Base-by-base conservation (phyloP, 2,888 invertebrate genomes). In the Caenorhabditis becei region DNA sequence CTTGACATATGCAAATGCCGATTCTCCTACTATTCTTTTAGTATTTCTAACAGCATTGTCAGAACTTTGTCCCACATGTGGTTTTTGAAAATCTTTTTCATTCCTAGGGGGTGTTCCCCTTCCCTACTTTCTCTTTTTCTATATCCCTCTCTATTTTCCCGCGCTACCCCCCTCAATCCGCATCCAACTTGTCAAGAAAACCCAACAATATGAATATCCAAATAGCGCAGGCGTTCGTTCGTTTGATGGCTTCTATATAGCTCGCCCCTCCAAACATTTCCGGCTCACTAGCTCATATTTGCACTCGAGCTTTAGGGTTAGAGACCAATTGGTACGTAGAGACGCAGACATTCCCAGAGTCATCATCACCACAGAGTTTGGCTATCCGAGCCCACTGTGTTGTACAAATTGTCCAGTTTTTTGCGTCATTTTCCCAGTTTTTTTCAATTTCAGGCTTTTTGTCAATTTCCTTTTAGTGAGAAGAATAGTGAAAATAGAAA, bases 1-100 rank as follows among this genome's bases (percentile, higher is more conserved):
- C 53, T 63, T 41, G 62, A 71, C 62, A 72, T 72, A 72, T 72
- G 72, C 63, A 72, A 72, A 72, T 72, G 63, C 54, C 35, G 0
- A 41, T 56, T 44, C 14, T n/a, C 18, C 44, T 41, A 2, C 14
- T 2, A 11, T 41, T 10, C 28, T 37, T 54, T 18, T 32, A 35
- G 23, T 61, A 26, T 28, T 26, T 53, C 8, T 23, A 53, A n/a
- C n/a, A n/a, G n/a, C n/a, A n/a, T n/a, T n/a, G n/a, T n/a, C n/a
- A n/a, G n/a, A n/a, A n/a, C n/a, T n/a, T n/a, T n/a, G n/a, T n/a
- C n/a, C n/a, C n/a, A n/a, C n/a, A n/a, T n/a, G n/a, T n/a, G n/a
- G n/a, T n/a, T n/a, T n/a, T n/a, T n/a, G n/a, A n/a, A 44, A 10
- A 32, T 32, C 10, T 41, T 41, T 14, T 41, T 41, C 62, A 37